Evolutionary conservation across 2,113 vertebrate species (phyloP).

Genomic region (Ardeotis arabs): DNA sequence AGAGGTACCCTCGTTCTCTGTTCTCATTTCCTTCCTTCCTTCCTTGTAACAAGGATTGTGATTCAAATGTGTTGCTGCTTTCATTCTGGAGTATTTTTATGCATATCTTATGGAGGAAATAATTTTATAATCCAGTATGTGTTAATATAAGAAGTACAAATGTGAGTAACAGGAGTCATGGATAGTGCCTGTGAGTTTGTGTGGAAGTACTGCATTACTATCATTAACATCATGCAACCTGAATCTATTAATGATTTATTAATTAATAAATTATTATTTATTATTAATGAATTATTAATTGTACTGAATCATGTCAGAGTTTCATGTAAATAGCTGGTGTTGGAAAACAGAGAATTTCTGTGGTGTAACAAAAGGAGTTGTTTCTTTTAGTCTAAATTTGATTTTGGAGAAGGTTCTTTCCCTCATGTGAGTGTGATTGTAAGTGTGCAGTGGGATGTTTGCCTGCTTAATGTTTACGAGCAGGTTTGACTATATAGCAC

Average conservation of each 20-base stretch:
- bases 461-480: neutral
- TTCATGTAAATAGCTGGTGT: neutral
- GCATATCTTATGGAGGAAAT: neutral
- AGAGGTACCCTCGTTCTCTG: neutral
- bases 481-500: neutral
- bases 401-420: neutral
- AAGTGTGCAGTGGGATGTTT: neutral
- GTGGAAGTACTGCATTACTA: neutral
- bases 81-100: neutral
- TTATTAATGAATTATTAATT: neutral
- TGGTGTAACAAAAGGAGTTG: neutral
- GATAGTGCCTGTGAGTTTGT: neutral
- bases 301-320: neutral
- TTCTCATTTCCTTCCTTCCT: neutral
- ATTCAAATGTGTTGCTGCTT: neutral
- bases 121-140: neutral
- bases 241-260: neutral
- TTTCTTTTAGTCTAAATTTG: neutral
- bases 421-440: fast-evolving
- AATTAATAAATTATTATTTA: no score
- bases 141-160: neutral
- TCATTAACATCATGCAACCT: neutral
- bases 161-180: neutral
- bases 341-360: neutral
- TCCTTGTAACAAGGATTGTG: neutral